Evolutionary conservation across 2,113 vertebrate species (phyloP), one percentile per base, ranked within the genome.

Genomic region (Zosterops lateralis): DNA sequence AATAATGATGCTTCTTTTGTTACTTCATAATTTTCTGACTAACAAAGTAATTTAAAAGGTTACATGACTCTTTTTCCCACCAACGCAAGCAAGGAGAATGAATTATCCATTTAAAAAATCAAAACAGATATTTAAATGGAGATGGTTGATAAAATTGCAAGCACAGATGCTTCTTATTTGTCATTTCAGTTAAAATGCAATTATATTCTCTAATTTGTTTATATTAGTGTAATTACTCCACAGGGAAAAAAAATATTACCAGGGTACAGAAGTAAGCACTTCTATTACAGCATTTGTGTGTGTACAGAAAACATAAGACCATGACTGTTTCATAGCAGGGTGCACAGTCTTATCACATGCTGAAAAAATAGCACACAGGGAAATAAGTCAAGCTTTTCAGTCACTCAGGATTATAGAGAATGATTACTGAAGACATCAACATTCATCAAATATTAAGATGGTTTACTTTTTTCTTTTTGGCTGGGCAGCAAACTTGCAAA

Each of bases 401-500:
- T 67, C 56, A 65, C 38, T 87, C 50, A 7, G 12, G 40, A 29
- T 85, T 83, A 29, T 76, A 80, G 34, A 26, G 72, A 73, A 51
- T 67, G 32, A n/a, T 47, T 86, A 32, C 50, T 87, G 28, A 48
- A 75, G 68, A 14, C 29, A 22, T 73, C 10, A 21, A 32, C 8
- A 22, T 56, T 84, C 78, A 64, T 85, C 82, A 83, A 51, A 73
- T 93, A 56, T 87, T 82, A 84, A 68, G n/a, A 64, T 96, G 51
- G 53, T 32, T 71, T 94, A 83, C 64, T 31, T 32, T 87, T 28
- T 50, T 76, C 48, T 78, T 92, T 96, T 97, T 97, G 93, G 94
- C 91, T 97, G 97, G 98, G 91, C 98, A 99, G 99, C 98, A 99
- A 99, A 97, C 98, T 99, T 87, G 99, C 99, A 3, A 99, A 99